Conservation (phyloP, 2,113 vertebrate genomes). For the Malurus elegans region DNA sequence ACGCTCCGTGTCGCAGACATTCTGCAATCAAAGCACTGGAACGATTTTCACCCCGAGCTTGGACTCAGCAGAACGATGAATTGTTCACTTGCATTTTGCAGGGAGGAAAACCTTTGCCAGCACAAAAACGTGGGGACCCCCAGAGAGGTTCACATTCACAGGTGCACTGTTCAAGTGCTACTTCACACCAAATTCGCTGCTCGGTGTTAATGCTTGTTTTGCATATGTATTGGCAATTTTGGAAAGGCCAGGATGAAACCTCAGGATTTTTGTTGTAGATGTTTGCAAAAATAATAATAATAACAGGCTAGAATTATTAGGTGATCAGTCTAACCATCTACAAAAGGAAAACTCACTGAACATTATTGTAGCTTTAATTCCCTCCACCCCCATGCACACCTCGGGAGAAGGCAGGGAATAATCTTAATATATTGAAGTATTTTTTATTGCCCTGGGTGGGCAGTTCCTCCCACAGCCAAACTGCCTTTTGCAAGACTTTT, state of each 20-base stretch:
- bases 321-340: not conserved
- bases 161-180: not conserved
- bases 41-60: not conserved
- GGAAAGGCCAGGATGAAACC: not conserved
- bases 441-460: not conserved
- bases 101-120: not conserved
- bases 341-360: not conserved
- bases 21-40: not conserved
- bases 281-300: not conserved
- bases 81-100: not conserved
- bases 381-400: not conserved
- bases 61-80: not conserved
- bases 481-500: not conserved
- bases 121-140: not conserved
- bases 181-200: not conserved
- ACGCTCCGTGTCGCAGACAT: rapidly evolving
- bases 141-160: not conserved
- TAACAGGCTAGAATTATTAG: not conserved
- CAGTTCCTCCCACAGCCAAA: not conserved
- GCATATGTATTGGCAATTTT: not conserved
- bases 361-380: not conserved
- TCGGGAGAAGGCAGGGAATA: not conserved
- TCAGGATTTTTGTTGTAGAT: not conserved
- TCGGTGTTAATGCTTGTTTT: not conserved
- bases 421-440: not conserved